Conservation (phyloP, 1,140 invertebrate species). For the Drosophila pseudoobscura region DNA sequence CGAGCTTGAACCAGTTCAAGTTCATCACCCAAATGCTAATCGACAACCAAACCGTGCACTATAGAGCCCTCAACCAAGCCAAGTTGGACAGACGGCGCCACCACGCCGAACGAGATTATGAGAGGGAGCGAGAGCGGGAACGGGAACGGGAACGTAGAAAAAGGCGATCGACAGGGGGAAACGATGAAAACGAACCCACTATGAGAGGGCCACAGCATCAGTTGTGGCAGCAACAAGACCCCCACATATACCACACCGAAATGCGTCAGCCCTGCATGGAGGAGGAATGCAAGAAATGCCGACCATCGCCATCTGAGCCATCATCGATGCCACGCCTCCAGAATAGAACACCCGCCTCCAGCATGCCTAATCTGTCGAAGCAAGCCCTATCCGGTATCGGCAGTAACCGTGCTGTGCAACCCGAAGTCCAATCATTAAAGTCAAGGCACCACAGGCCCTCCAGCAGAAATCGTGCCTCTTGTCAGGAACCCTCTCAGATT, state of each 20-base stretch:
- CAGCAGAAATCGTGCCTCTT: neutral
- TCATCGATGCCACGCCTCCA: neutral
- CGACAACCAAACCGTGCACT: conserved; percentile 60
- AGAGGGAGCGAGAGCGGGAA: neutral
- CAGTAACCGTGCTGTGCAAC: neutral
- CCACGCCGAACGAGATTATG: conserved; percentile 3
- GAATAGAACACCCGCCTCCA: conserved; percentile 17
- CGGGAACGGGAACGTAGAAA: neutral
- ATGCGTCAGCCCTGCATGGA: conserved; percentile 4
- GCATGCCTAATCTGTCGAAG: conserved; percentile 51
- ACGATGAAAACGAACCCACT: neutral
- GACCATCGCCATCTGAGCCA: neutral
- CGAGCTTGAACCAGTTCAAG: conserved; percentile 67
- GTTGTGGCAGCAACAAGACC: conserved; percentile 49
- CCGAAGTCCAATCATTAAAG: no score
- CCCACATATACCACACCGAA: conserved; percentile 11
- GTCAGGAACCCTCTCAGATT: conserved; percentile 1
- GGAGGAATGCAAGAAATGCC: neutral
- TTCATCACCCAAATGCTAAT: conserved; percentile 69
- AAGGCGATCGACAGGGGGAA: neutral
- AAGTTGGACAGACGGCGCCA: neutral
- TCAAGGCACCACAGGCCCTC: neutral
- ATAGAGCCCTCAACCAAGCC: conserved; percentile 32
- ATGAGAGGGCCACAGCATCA: conserved; percentile 34
- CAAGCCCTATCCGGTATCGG: neutral